Evolutionary conservation across 2,113 vertebrate species (phyloP).

Genomic region (Rhodinocichla rosea): DNA sequence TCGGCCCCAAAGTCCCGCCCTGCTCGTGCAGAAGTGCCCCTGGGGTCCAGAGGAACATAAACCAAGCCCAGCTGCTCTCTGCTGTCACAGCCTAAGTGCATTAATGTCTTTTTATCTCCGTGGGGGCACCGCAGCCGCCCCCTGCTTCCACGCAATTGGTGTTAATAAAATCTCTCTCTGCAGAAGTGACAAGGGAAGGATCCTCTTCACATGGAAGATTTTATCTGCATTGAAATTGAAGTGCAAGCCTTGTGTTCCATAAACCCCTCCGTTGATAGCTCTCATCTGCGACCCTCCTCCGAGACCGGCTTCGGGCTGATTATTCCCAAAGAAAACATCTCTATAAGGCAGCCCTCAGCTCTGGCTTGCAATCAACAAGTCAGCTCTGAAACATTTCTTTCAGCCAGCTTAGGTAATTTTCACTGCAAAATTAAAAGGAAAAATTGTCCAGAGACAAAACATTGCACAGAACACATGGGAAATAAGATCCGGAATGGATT

Average conservation of each 20-base stretch:
- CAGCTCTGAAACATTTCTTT: not conserved
- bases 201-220: slow-evolving; percentile 2
- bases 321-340: not conserved
- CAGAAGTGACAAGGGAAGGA: slow-evolving; percentile 7
- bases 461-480: not conserved
- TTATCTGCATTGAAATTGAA: slow-evolving; percentile 41
- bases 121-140: not conserved
- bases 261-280: slow-evolving; percentile 9
- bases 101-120: slow-evolving; percentile 41
- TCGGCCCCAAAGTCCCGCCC: not conserved
- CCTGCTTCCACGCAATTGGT: not conserved
- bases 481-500: not conserved
- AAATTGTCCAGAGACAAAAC: not conserved
- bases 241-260: not conserved
- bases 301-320: not conserved
- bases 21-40: not conserved
- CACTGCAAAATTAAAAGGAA: not conserved
- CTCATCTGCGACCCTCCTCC: not conserved
- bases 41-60: slow-evolving; percentile 10
- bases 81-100: slow-evolving; percentile 50
- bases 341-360: not conserved
- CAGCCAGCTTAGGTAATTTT: not conserved
- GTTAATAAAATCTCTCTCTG: slow-evolving; percentile 50
- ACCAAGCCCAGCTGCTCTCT: slow-evolving; percentile 4
- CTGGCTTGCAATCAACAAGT: not conserved